Evolutionary conservation across 2,888 invertebrate genomes (phyloP).

Genomic region (Leptopterna dolabrata): DNA sequence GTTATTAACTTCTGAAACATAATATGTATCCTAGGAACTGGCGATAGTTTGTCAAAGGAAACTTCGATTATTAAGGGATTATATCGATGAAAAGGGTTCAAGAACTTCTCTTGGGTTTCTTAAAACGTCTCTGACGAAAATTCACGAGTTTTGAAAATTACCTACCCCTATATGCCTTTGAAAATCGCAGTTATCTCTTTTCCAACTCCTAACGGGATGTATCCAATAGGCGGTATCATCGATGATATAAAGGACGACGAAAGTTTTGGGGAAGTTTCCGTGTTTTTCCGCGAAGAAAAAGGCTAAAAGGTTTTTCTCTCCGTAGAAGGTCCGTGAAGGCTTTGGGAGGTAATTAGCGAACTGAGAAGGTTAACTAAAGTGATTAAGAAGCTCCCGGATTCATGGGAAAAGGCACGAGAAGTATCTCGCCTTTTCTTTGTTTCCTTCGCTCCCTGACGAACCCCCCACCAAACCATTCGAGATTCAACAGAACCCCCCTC

Average conservation of each 20-base stretch:
- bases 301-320: slow-evolving; percentile 13
- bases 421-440: slow-evolving; percentile 51
- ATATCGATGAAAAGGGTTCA: no score
- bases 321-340: neutral
- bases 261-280: slow-evolving; percentile 41
- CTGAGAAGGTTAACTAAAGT: slow-evolving; percentile 54
- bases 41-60: no score
- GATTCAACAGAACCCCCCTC: slow-evolving; percentile 30
- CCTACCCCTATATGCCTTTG: no score
- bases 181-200: no score
- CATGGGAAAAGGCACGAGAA: slow-evolving; percentile 24
- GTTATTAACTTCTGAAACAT: no score
- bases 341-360: slow-evolving; percentile 47
- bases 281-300: slow-evolving; percentile 26
- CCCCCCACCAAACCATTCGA: neutral
- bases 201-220: neutral
- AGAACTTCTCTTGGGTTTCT: no score
- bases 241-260: neutral
- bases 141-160: no score
- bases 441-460: neutral
- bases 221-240: neutral
- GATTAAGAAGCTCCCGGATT: slow-evolving; percentile 45
- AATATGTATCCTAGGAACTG: no score
- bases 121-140: no score
- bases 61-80: no score